Conservation (phyloP, 2,888 invertebrate genomes). For the Andrena marginata region DNA sequence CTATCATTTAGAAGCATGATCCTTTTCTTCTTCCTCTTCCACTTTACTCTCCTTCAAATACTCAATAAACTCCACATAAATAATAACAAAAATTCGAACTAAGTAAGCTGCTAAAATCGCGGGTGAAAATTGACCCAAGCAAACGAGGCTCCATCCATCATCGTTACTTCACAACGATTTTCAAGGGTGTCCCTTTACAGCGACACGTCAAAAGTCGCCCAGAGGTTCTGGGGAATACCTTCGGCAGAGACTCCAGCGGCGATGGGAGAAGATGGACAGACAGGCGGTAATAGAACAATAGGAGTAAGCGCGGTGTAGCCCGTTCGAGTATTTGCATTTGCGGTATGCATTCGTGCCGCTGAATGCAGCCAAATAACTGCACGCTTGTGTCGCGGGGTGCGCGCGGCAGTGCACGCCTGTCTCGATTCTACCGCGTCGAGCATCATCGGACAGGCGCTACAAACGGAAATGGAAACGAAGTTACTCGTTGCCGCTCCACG, state of each 20-base stretch:
- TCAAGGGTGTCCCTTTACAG: neutral
- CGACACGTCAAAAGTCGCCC: slow-evolving; percentile 1
- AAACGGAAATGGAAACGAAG: slow-evolving; percentile 66
- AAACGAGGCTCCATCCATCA: too few relatives aligned
- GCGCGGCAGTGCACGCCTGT: slow-evolving; percentile 14
- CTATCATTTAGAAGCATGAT: too few relatives aligned
- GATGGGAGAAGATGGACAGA: slow-evolving; percentile 23
- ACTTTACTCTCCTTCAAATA: too few relatives aligned
- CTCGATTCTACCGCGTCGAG: slow-evolving; percentile 5
- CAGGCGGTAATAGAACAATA: slow-evolving; percentile 64
- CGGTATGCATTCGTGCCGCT: slow-evolving; percentile 49
- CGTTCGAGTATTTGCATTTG: slow-evolving; percentile 64
- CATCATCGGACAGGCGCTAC: slow-evolving; percentile 50
- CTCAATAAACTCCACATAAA: too few relatives aligned
- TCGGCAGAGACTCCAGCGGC: neutral
- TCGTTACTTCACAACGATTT: too few relatives aligned
- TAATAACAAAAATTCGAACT: too few relatives aligned
- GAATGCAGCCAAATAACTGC: slow-evolving; percentile 59
- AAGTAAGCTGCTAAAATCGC: too few relatives aligned
- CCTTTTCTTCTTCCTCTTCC: too few relatives aligned
- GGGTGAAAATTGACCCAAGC: too few relatives aligned
- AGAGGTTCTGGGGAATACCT: neutral
- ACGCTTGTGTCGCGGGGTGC: slow-evolving; percentile 30
- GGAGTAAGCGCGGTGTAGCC: slow-evolving; percentile 46
- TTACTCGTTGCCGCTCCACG: slow-evolving; percentile 30